Conservation (phyloP, 2,888 invertebrate genomes). For the Bugula neritina region DNA sequence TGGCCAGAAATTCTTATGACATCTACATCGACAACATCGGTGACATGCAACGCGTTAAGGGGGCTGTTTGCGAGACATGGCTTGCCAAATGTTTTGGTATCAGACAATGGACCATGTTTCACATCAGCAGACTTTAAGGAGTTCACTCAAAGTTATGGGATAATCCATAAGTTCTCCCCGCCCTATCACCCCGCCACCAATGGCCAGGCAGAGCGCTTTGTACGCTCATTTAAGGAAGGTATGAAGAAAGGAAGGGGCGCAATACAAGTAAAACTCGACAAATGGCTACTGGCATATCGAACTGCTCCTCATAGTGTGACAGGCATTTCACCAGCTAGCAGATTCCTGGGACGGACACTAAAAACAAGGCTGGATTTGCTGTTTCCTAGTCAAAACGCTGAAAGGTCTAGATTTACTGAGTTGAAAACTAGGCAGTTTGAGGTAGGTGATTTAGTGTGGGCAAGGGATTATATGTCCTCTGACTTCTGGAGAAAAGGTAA, state of each 20-base stretch:
- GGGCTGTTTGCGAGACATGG: neutral
- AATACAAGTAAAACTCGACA: neutral
- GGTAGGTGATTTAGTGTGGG: neutral
- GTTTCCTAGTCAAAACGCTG: neutral
- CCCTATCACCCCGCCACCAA: neutral
- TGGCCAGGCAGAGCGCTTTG: conserved; percentile 1
- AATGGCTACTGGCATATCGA: neutral
- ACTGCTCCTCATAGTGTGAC: neutral
- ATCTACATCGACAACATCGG: neutral
- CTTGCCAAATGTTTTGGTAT: neutral
- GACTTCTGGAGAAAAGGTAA: too few relatives aligned
- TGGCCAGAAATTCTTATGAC: conserved; percentile 7
- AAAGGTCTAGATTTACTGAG: neutral
- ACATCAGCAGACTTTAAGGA: neutral
- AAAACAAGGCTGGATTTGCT: neutral
- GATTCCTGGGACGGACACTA: neutral
- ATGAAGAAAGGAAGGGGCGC: neutral
- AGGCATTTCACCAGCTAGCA: neutral
- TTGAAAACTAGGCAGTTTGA: neutral
- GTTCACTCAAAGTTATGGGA: neutral
- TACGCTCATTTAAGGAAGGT: neutral
- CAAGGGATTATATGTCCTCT: neutral
- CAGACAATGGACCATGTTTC: conserved; percentile 13
- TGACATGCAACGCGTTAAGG: neutral
- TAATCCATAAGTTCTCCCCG: neutral